A percentile compares a stretch with the other conserved stretches of the same genome.
Conservation (phyloP, 2,888 invertebrate genomes). For the Lucinisca nassula region DNA sequence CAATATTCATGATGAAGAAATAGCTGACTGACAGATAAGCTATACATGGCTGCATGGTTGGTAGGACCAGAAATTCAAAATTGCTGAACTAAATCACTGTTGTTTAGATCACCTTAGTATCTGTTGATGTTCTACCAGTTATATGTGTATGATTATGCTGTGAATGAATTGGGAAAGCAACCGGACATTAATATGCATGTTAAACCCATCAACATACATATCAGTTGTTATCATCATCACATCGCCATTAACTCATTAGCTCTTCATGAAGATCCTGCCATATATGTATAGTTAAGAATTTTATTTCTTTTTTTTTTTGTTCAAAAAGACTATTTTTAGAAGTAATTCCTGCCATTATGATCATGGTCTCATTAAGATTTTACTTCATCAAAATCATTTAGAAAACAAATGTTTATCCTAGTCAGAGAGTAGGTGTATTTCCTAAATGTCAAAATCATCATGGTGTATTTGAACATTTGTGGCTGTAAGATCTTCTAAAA, state of each 20-base stretch:
- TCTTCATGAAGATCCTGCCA: not conserved
- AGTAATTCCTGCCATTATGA: conserved; percentile 3
- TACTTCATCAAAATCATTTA: not conserved
- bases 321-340: conserved; percentile 16
- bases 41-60: no score
- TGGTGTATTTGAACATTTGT: not conserved
- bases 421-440: not conserved
- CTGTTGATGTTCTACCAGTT: not conserved
- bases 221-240: conserved; percentile 1
- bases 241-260: not conserved
- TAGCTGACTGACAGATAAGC: conserved; percentile 69
- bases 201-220: conserved; percentile 5
- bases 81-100: no score
- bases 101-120: no score
- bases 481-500: not conserved
- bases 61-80: no score
- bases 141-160: not conserved
- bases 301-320: conserved; percentile 16
- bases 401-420: conserved; percentile 3
- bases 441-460: conserved; percentile 1
- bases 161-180: not conserved
- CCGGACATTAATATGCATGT: conserved; percentile 1
- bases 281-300: conserved; percentile 7
- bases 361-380: conserved; percentile 6
- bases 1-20: conserved; percentile 84